Evolutionary conservation across 1,140 invertebrate genomes (phyloP).

Genomic region (Drosophila virilis): DNA sequence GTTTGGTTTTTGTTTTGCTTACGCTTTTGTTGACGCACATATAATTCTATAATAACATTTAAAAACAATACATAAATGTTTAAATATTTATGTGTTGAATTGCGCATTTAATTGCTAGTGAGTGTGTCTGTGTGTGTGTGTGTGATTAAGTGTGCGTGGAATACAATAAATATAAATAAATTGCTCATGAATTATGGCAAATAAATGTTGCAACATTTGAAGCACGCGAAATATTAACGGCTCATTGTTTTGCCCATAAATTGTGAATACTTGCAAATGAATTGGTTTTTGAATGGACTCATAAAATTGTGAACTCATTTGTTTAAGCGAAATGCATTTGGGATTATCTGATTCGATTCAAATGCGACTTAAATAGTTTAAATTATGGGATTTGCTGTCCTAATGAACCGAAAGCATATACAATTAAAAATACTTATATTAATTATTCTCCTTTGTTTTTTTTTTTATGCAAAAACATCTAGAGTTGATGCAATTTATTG

Average conservation of each 20-base stretch:
- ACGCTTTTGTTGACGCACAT: conserved; percentile 21
- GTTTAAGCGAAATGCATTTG: conserved; percentile 6
- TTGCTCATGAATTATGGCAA: conserved; percentile 64
- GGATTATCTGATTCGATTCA: not conserved
- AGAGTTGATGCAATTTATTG: conserved; percentile 33
- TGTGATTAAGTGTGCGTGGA: conserved; percentile 1
- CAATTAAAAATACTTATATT: conserved; percentile 29
- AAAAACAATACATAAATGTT: conserved; percentile 59
- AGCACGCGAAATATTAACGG: conserved; percentile 50
- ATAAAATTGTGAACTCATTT: conserved; percentile 11
- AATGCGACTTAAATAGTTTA: conserved; percentile 1
- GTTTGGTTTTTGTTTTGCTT: conserved; percentile 43
- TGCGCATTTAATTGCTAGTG: conserved; percentile 14
- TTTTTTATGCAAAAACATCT: conserved; percentile 16
- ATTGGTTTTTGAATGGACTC: conserved; percentile 15
- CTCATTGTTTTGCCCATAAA: conserved; percentile 36
- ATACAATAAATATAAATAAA: conserved; percentile 32
- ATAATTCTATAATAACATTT: conserved; percentile 55
- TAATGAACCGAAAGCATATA: conserved; percentile 15
- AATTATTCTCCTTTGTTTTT: conserved; percentile 6
- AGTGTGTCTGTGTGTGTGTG: conserved; percentile 2
- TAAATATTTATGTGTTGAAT: conserved; percentile 55
- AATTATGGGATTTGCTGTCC: not conserved
- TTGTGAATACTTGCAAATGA: conserved; percentile 34
- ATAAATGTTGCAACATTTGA: conserved; percentile 32